Evolutionary conservation across 2,113 vertebrate species (phyloP).

Genomic region (Brachypteracias leptosomus): DNA sequence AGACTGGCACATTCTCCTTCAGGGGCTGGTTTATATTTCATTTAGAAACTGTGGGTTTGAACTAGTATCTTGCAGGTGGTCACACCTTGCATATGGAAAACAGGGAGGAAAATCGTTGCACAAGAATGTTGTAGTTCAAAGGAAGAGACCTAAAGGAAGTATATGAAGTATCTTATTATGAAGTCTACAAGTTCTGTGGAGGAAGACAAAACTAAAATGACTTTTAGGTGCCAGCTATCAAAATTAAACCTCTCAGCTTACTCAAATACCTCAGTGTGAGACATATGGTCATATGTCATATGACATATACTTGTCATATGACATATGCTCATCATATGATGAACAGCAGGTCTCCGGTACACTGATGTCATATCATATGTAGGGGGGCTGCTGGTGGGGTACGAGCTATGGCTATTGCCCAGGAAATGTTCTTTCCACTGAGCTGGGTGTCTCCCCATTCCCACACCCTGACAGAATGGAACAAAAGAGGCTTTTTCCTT

Average conservation of each 20-base stretch:
- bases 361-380: neutral
- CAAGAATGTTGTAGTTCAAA: neutral
- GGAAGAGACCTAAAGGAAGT: neutral
- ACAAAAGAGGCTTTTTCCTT: slow-evolving; percentile 56
- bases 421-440: slow-evolving; percentile 55
- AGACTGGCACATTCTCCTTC: neutral
- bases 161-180: neutral
- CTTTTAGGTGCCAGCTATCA: neutral
- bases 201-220: neutral
- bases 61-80: neutral
- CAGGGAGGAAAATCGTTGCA: neutral
- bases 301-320: neutral
- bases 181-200: neutral
- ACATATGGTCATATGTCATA: neutral
- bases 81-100: neutral
- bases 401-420: slow-evolving; percentile 14
- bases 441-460: slow-evolving; percentile 56
- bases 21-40: neutral
- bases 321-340: neutral
- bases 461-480: slow-evolving; percentile 56
- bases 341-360: neutral
- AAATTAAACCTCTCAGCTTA: neutral
- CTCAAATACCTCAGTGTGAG: neutral
- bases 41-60: neutral
- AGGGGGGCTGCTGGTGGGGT: neutral